Evolutionary conservation across 2,797 vertebrate genomes (phyloP).

Genomic region (Prunella strophiata): DNA sequence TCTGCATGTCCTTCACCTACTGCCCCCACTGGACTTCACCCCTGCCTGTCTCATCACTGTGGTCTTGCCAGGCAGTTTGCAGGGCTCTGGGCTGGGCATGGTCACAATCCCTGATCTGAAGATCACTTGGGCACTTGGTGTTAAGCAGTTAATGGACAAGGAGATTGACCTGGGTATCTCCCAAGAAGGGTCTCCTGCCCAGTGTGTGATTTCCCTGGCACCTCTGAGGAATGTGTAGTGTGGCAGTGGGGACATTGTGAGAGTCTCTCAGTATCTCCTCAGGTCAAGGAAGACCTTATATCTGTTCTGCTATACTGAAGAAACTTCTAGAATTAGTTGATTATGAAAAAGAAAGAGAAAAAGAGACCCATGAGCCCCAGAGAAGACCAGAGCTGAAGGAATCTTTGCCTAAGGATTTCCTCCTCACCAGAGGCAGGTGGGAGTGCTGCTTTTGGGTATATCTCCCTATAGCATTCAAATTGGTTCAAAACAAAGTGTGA

Average conservation of each 20-base stretch:
- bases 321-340: neutral
- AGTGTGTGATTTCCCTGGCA: neutral
- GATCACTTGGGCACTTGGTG: neutral
- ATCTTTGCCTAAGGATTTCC: neutral
- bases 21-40: too few species aligned
- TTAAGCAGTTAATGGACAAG: neutral
- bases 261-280: neutral
- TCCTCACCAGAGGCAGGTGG: neutral
- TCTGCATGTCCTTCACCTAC: neutral
- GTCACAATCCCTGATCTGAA: neutral
- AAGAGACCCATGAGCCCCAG: neutral
- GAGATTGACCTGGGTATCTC: neutral
- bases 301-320: neutral
- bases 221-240: accelerated
- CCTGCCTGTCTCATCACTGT: neutral
- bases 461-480: neutral
- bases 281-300: neutral
- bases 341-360: neutral
- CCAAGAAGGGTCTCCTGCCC: neutral
- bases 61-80: neutral
- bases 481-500: neutral
- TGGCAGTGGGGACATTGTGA: neutral
- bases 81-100: neutral
- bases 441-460: neutral
- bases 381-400: neutral